Evolutionary conservation across 2,113 vertebrate genomes (phyloP).

Genomic region (Macrotis lagotis): DNA sequence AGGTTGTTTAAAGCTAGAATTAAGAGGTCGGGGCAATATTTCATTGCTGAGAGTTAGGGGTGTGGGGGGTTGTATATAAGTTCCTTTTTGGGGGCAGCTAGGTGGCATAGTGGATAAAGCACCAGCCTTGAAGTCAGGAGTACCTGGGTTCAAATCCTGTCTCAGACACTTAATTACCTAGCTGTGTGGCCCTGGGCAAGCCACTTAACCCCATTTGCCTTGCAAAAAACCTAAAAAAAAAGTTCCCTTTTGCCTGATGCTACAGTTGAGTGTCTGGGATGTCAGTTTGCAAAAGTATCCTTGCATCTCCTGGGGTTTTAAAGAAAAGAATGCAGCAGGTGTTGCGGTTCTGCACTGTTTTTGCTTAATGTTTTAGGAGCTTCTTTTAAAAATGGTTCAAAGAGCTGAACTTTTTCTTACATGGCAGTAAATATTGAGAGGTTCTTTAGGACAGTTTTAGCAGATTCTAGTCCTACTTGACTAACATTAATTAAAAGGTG

Average conservation of each 20-base stretch:
- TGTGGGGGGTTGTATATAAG: conserved; percentile 27
- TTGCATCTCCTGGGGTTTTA: conserved; percentile 78
- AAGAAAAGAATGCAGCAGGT: conserved; percentile 80
- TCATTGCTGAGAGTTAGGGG: conserved; percentile 57
- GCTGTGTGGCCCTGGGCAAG: no score
- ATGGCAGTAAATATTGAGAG: conserved; percentile 79
- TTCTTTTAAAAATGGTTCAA: conserved; percentile 71
- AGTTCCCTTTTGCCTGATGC: conserved; percentile 82
- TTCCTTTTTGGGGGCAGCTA: no score
- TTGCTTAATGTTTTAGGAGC: conserved; percentile 74
- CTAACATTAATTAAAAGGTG: conserved; percentile 82
- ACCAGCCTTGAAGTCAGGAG: no score
- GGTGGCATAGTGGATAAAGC: no score
- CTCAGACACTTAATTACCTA: no score
- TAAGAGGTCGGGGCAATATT: conserved; percentile 81
- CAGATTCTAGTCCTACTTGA: conserved; percentile 77
- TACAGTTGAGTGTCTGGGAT: conserved; percentile 83
- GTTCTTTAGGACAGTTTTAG: conserved; percentile 77
- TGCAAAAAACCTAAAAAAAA: no score
- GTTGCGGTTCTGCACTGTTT: conserved; percentile 82
- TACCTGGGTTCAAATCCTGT: no score
- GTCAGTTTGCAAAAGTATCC: conserved; percentile 81
- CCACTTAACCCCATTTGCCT: no score
- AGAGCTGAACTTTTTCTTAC: conserved; percentile 80
- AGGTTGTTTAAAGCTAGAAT: conserved; percentile 80